A percentile compares a stretch with the other conserved stretches of the same genome.
These are phyloP conservation scores for Perca flavescens DNA, from an alignment of 2,113 vertebrate species.

Conservation along the genomic window DNA sequence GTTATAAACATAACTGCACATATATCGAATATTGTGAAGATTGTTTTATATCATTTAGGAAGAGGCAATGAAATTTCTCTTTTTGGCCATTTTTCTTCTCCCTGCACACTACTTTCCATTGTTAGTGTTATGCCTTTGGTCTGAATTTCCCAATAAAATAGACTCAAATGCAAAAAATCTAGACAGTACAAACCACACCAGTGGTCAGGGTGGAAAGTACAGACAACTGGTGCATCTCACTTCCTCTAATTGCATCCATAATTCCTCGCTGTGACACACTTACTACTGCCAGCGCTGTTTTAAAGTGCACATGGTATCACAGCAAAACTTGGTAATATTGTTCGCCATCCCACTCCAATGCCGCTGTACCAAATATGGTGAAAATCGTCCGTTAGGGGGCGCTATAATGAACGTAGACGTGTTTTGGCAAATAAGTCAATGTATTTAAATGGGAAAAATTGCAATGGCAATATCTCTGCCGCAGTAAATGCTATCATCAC, in stretches of 20 bases:
- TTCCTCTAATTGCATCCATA: background rate
- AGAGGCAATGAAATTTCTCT: background rate
- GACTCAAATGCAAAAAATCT: background rate
- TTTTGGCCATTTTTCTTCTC: background rate
- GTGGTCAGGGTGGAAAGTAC: background rate
- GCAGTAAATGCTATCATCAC: too few relatives aligned
- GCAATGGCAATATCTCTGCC: too few relatives aligned
- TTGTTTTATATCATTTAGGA: background rate
- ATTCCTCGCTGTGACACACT: background rate
- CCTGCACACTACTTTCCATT: background rate
- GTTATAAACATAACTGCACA: background rate
- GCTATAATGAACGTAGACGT: too few relatives aligned
- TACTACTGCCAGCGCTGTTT: background rate
- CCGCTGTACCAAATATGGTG: too few relatives aligned
- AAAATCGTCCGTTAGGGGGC: too few relatives aligned
- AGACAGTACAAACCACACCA: slow-evolving; percentile 1
- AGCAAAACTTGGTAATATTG: too few relatives aligned
- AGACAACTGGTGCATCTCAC: slow-evolving; percentile 1
- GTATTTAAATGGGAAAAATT: too few relatives aligned
- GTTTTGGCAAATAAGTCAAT: too few relatives aligned
- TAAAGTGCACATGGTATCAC: background rate
- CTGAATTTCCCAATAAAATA: background rate
- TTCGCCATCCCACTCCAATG: too few relatives aligned
- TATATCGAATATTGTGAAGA: background rate
- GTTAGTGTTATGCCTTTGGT: too few relatives aligned